phyloP scores from a whole-genome alignment of 1,140 invertebrate species.

The Campoletis sonorensis region DNA sequence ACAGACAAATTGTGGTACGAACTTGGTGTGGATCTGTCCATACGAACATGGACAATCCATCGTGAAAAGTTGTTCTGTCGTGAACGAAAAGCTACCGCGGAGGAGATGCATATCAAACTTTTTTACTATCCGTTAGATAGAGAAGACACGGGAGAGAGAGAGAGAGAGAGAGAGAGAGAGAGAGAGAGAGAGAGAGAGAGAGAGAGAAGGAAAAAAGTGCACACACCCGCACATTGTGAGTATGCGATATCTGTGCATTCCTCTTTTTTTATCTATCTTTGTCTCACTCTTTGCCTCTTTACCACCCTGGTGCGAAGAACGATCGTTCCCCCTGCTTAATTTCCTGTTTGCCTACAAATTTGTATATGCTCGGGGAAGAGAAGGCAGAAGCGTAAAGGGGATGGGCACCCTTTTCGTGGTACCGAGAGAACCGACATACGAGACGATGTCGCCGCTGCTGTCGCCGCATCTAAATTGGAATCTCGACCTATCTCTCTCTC shows the following conservation, averaged over 20 bases:
- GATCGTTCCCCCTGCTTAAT: constrained; percentile 56
- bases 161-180: too few species aligned
- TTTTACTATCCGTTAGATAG: neutral
- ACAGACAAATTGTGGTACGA: neutral
- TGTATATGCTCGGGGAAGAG: constrained; percentile 51
- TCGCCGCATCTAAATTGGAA: constrained; percentile 64
- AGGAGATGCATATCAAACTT: neutral
- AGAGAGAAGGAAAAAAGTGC: too few species aligned
- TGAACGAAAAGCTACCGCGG: neutral
- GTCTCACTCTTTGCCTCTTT: neutral
- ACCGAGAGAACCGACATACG: constrained; percentile 30
- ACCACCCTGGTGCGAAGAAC: neutral
- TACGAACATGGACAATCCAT: neutral
- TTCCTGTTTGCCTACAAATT: constrained; percentile 59
- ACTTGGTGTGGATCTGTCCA: neutral
- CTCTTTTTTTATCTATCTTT: constrained; percentile 25
- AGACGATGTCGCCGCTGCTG: constrained; percentile 47
- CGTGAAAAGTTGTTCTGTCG: neutral
- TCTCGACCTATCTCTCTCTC: constrained; percentile 49
- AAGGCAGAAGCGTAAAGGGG: neutral
- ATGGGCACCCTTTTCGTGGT: constrained; percentile 32
- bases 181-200: neutral
- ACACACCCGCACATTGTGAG: constrained; percentile 14
- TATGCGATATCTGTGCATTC: constrained; percentile 22
- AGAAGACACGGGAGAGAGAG: neutral